Evolutionary conservation across 2,888 invertebrate species (phyloP).

Genomic region (Aleiodes alternator): DNA sequence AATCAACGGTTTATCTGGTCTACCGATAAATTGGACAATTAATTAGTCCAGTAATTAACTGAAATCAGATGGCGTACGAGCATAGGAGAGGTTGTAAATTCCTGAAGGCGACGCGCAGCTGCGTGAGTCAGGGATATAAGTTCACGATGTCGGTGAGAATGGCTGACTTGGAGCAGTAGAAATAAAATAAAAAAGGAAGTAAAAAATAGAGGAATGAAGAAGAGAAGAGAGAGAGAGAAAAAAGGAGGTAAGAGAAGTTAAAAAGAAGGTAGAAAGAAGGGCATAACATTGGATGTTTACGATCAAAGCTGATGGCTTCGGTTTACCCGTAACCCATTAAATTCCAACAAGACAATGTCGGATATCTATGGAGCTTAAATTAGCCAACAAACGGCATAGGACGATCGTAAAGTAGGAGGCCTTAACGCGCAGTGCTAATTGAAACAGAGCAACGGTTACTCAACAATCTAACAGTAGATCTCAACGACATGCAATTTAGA

Average conservation of each 20-base stretch:
- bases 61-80: slow-evolving; percentile 69
- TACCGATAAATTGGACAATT: slow-evolving; percentile 71
- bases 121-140: slow-evolving; percentile 69
- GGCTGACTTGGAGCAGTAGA: slow-evolving; percentile 23
- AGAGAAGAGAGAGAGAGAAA: background rate
- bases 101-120: slow-evolving; percentile 51
- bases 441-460: background rate
- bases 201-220: background rate
- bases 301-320: slow-evolving; percentile 1
- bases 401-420: slow-evolving; percentile 4
- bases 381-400: slow-evolving; percentile 8
- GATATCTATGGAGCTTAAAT: slow-evolving; percentile 3
- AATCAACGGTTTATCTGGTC: slow-evolving; percentile 70
- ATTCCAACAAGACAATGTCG: slow-evolving; percentile 10
- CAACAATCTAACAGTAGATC: background rate
- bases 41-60: slow-evolving; percentile 71
- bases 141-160: slow-evolving; percentile 40
- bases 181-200: slow-evolving; percentile 22
- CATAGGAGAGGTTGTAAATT: slow-evolving; percentile 56
- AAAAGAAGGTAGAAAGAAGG: background rate
- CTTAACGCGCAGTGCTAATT: background rate
- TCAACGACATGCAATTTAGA: background rate
- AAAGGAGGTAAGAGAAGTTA: background rate
- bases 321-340: slow-evolving; percentile 22
- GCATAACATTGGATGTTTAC: slow-evolving; percentile 16